These are phyloP conservation scores for Cyprinella venusta DNA, from an alignment of 2,797 vertebrate genomes.

Conservation along the genomic window DNA sequence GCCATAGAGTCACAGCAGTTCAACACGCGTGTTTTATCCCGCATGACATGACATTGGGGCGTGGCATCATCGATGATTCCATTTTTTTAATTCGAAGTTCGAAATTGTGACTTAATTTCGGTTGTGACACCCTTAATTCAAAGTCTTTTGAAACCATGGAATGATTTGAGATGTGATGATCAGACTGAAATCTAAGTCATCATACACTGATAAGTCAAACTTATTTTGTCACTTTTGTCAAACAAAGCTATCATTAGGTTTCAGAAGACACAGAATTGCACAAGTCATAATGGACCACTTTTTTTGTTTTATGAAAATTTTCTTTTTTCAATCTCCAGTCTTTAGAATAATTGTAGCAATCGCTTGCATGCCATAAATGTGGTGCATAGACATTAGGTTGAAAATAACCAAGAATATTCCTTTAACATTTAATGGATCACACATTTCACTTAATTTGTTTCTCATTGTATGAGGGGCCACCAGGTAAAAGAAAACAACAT, in stretches of 20 bases:
- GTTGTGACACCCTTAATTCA: too few relatives aligned
- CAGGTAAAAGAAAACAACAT: slow-evolving; percentile 33
- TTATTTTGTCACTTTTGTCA: not conserved
- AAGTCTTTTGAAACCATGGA: not conserved
- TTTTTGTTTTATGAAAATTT: not conserved
- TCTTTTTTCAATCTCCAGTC: not conserved
- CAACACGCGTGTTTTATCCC: too few relatives aligned
- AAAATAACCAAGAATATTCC: slow-evolving; percentile 13
- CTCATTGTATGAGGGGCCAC: not conserved
- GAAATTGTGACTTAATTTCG: too few relatives aligned
- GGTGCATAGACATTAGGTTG: not conserved
- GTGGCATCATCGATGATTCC: too few relatives aligned
- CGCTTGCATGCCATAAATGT: not conserved
- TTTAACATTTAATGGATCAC: slow-evolving; percentile 29
- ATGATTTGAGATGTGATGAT: not conserved
- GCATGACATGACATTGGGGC: too few relatives aligned
- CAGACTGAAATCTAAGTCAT: not conserved
- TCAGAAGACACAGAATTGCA: not conserved
- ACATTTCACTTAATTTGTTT: not conserved
- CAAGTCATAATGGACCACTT: not conserved
- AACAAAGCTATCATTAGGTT: not conserved
- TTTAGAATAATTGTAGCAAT: not conserved
- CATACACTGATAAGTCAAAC: not conserved
- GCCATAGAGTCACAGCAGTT: too few relatives aligned
- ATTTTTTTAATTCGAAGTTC: too few relatives aligned